These are phyloP conservation scores for Protaetia brevitarsis DNA, from an alignment of 1,140 invertebrate species.

Conservation along the genomic window DNA sequence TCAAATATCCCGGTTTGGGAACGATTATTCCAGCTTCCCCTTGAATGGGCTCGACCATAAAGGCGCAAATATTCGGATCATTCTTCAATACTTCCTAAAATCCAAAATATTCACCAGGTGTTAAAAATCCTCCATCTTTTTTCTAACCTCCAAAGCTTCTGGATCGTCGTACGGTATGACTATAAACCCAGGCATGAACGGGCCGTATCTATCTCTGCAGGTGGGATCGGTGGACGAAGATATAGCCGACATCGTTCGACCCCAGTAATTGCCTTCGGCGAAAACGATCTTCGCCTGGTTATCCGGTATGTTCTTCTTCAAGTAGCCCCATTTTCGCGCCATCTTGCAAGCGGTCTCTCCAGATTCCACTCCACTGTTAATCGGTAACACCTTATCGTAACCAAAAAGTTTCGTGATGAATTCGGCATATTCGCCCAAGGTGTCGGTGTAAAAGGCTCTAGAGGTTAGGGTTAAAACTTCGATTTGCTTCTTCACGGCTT, in stretches of 20 bases:
- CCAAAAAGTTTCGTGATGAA: constrained; percentile 84
- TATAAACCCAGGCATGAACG: constrained; percentile 90
- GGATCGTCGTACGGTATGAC: constrained; percentile 87
- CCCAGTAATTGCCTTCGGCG: constrained; percentile 95
- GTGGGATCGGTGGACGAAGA: constrained; percentile 88
- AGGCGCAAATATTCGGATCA: constrained; percentile 89
- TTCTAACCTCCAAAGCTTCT: constrained; percentile 71
- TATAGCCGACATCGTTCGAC: constrained; percentile 85
- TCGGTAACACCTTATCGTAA: constrained; percentile 90
- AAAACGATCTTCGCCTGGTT: constrained; percentile 89
- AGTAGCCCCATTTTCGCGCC: constrained; percentile 89
- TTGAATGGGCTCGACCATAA: constrained; percentile 96
- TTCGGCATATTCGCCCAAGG: constrained; percentile 89
- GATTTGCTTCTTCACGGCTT: constrained; percentile 71
- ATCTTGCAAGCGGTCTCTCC: constrained; percentile 94
- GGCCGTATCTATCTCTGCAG: constrained; percentile 83
- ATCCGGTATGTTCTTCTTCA: constrained; percentile 79
- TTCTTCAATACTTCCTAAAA: constrained; percentile 41
- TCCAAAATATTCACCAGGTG: not conserved
- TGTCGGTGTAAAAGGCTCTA: constrained; percentile 89
- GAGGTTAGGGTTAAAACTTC: constrained; percentile 65
- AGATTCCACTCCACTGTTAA: constrained; percentile 96
- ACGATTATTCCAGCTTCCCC: constrained; percentile 95
- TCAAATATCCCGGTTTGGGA: constrained; percentile 83
- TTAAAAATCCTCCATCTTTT: constrained; percentile 54